Base-by-base conservation (phyloP, 1,140 invertebrate species). In the Drosophila carrolli region DNA sequence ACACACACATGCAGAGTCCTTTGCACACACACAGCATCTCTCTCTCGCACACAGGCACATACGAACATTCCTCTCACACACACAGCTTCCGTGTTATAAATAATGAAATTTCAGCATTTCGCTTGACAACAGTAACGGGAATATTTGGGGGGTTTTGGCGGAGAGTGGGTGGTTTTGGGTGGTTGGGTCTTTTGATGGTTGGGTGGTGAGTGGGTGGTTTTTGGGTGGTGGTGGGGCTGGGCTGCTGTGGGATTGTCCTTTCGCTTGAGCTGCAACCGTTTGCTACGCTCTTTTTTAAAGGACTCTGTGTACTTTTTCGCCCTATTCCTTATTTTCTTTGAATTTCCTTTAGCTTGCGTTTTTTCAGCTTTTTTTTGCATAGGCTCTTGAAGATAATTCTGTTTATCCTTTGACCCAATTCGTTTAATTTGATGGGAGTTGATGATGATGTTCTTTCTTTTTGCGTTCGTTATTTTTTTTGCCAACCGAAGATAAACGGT, bases 371-470 rank as follows among this genome's bases (percentile, higher is more conserved):
- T 68, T 71, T 59, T 66, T 80, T 58, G 47, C 63, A 88, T 86
- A 84, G 73, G 84, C 84, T 78, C 80, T 89, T 89, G 53, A 83
- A 89, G 84, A 89, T 89, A 89, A 89, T 89, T 75, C 74, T 78
- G 65, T 84, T 89, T 89, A 89, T 89, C 84, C 86, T 89, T 75
- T 89, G 84, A 89, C 84, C 84, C 84, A 89, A 89, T 89, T 89
- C 80, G 66, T 81, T 89, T 89, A 89, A 84, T 89, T 88, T 88
- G 41, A 62, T 71, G 41, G 55, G 61, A 43, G 54, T 40, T 66
- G 48, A 66, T 67, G 58, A 67, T 68, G 76, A 62, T 67, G 63
- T 53, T 35, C 27, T 35, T 29, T n/a, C 47, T 48, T 50, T 51
- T 51, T 32, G 32, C 70, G 54, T 8, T 35, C 37, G 40, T 43